phyloP scores from a whole-genome alignment of 2,888 invertebrate genomes.

The Geophilus truncorum region DNA sequence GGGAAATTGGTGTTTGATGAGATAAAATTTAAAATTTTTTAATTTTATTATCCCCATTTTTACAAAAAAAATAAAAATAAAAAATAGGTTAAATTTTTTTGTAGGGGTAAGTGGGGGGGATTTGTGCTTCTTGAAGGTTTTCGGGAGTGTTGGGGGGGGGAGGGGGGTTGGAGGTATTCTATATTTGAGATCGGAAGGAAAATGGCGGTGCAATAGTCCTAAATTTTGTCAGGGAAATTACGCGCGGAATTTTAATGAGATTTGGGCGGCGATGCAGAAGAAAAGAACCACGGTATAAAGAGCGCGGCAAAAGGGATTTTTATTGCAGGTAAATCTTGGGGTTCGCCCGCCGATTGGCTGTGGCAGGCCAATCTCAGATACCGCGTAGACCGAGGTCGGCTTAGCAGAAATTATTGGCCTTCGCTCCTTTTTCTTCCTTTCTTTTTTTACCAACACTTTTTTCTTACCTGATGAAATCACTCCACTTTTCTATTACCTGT shows the following conservation, averaged over 20 bases:
- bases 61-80: too few species aligned
- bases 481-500: neutral
- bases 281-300: constrained; percentile 20
- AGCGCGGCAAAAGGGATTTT: constrained; percentile 27
- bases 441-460: neutral
- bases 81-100: too few species aligned
- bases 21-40: too few species aligned
- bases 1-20: too few species aligned
- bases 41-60: too few species aligned
- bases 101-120: too few species aligned
- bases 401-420: constrained; percentile 31
- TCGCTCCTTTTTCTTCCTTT: neutral
- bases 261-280: constrained; percentile 21
- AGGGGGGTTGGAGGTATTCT: neutral
- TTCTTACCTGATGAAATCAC: neutral
- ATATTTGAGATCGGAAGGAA: neutral
- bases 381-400: neutral
- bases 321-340: constrained; percentile 36
- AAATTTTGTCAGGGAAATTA: constrained; percentile 32
- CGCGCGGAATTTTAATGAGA: constrained; percentile 32
- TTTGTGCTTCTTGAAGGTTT: too few species aligned
- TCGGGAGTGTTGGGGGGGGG: neutral
- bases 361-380: constrained; percentile 35
- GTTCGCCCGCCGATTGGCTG: constrained; percentile 32
- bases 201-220: constrained; percentile 9